phyloP scores from a whole-genome alignment of 2,797 vertebrate species.

The Pelochelys cantorii region DNA sequence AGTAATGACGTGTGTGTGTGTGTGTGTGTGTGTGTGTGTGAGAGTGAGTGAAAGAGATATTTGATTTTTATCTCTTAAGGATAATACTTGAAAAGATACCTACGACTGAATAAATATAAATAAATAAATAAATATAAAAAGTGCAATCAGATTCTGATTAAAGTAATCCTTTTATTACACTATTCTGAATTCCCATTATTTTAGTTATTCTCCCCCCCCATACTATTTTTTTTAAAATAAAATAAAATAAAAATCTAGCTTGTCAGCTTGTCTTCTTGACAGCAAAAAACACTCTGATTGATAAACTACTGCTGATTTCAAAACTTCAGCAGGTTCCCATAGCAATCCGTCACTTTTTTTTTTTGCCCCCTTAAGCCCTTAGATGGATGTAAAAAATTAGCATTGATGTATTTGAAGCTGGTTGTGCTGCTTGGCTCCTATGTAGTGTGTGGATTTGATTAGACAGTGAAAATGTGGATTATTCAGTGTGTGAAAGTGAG shows the following conservation, averaged over 20 bases:
- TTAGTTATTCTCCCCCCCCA: neutral
- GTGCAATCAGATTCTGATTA: neutral
- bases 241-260: constrained; percentile 2
- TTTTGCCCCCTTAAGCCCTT: neutral
- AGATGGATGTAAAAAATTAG: neutral
- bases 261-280: constrained; percentile 18
- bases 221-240: neutral
- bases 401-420: neutral
- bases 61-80: neutral
- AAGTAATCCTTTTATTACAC: neutral
- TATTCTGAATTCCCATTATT: neutral
- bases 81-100: neutral
- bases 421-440: neutral
- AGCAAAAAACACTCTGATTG: constrained; percentile 29
- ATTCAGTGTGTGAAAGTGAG: neutral
- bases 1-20: neutral
- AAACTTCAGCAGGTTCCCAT: constrained; percentile 27
- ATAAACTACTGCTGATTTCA: constrained; percentile 45
- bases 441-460: neutral
- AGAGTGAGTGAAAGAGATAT: too few relatives aligned
- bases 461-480: constrained; percentile 23
- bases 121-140: too few relatives aligned
- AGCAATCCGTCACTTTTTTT: constrained; percentile 21
- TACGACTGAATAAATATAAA: neutral
- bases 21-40: too few relatives aligned